These are phyloP conservation scores for Numenius phaeopus DNA, from an alignment of 2,797 vertebrate genomes.

Conservation along the genomic window DNA sequence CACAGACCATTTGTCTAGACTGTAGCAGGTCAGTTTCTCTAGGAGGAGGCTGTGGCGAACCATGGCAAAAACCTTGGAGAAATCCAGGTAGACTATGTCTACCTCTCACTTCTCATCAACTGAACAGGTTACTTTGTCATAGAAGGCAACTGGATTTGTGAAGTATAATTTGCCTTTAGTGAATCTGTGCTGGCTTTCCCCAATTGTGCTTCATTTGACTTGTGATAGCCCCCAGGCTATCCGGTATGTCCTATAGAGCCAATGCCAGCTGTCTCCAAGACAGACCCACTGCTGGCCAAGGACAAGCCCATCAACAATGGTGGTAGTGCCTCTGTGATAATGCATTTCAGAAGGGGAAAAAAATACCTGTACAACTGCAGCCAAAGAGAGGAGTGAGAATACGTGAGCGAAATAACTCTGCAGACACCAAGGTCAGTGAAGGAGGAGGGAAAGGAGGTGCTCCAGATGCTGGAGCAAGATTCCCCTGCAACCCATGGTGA, in stretches of 20 bases:
- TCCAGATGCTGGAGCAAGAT: neutral
- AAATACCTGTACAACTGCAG: no score
- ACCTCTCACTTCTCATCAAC: neutral
- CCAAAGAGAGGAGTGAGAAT: neutral
- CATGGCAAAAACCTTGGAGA: neutral
- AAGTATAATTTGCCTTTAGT: neutral
- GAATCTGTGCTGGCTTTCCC: neutral
- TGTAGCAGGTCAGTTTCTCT: neutral
- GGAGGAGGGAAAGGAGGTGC: neutral
- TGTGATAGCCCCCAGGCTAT: neutral
- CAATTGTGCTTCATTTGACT: neutral
- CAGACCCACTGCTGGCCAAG: neutral
- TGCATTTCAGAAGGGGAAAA: neutral
- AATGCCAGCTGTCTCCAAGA: neutral
- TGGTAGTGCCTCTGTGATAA: neutral
- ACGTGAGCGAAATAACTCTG: neutral
- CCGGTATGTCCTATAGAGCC: neutral
- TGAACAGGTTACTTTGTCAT: neutral
- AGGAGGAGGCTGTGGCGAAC: neutral
- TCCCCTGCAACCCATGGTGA: neutral
- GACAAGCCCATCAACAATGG: neutral
- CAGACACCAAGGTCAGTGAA: neutral
- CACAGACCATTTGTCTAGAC: neutral
- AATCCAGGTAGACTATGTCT: neutral
- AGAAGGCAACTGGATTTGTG: neutral